Base-by-base conservation (phyloP, 53 echinoderm and acorn worm genomes). In the Paracentrotus lividus region DNA sequence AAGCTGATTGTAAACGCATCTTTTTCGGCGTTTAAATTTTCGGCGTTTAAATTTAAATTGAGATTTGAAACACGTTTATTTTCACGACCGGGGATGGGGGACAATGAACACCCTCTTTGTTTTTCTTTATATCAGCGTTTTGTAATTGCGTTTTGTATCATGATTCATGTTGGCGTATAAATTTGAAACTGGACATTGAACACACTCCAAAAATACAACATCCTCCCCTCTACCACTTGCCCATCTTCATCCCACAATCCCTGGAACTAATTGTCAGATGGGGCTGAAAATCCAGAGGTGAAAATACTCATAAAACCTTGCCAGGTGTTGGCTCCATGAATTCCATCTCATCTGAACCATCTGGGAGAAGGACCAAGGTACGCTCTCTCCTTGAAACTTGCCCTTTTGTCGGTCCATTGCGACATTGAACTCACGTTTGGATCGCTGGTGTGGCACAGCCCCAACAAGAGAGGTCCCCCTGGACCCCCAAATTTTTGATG, bases 401-500 rank as follows among this genome's bases (percentile, higher is more conserved):
- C 49, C 26, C 49, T 26, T 85, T 49, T 85, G 47, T 45, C 27
- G 49, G 85, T 29, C 52, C 51, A 49, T 10, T 12, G 21, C 32
- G 85, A 85, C 85, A 49, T 23, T 85, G 85, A 85, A 85, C 85
- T 85, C 85, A 52, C 27, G 49, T 27, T 85, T 52, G 85, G 26
- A 85, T 85, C 29, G 26, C 49, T 52, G 32, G 85, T 52, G 49
- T 52, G 31, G 85, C 85, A 49, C 27, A 49, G 49, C 51, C 49
- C 49, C 85, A 85, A 52, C 85, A 72, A 72, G 40, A 18, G 72
- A 72, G 72, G 72, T 72, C 72, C 72, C 72, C 21, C 16, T 40
- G 38, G 72, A 72, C 72, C 40, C n/a, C 1, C 27, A 40, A 72
- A 36, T 40, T 72, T 64, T 72, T 72, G 38, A 38, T 72, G 40